Conservation (phyloP, 2,113 vertebrate genomes). For the Campylomormyrus tamandua region DNA sequence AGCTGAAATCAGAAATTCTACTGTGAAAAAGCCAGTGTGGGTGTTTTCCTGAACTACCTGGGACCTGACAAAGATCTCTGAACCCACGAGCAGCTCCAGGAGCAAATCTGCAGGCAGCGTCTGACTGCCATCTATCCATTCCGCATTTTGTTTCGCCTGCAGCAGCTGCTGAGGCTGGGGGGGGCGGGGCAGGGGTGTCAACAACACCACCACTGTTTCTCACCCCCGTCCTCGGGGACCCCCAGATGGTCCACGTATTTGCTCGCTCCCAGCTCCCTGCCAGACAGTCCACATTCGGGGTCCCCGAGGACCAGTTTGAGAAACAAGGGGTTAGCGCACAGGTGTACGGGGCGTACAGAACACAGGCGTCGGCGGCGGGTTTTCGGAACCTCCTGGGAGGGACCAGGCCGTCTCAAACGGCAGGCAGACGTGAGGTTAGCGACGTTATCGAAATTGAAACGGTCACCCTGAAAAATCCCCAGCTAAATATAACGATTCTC, state of each 20-base stretch:
- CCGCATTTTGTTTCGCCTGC: neutral
- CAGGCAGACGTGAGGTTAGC: neutral
- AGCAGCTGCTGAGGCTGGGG: neutral
- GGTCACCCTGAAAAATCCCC: neutral
- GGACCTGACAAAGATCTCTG: neutral
- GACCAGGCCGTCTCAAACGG: neutral
- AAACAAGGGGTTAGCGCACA: neutral
- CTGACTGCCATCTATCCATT: neutral
- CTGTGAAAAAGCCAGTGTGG: neutral
- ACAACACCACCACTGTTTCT: neutral
- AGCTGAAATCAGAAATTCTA: neutral
- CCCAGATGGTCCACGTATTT: neutral
- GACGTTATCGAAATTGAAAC: neutral
- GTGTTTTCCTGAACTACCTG: neutral
- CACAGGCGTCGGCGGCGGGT: neutral
- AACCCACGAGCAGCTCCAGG: neutral
- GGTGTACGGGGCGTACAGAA: neutral
- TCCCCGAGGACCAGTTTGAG: neutral
- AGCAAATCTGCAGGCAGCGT: neutral
- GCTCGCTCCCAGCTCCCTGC: neutral
- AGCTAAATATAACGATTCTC: neutral
- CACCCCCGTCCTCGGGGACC: neutral
- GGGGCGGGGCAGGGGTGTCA: neutral
- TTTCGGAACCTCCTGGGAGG: neutral
- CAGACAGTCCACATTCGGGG: neutral